phyloP scores from a whole-genome alignment of 1,140 invertebrate genomes.

The Eumeta japonica region DNA sequence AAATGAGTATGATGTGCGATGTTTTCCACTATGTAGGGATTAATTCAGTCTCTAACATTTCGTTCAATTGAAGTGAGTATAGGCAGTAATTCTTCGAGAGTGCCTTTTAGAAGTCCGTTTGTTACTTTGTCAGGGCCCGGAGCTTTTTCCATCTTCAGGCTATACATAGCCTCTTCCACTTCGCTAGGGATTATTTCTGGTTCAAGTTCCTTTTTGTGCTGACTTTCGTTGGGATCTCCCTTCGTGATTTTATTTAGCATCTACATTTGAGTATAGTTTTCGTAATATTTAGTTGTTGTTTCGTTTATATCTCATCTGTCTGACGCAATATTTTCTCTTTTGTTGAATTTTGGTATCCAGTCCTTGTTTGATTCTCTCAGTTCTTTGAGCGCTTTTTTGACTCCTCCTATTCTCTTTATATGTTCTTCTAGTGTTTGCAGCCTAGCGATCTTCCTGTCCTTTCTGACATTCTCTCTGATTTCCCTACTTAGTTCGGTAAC shows the following conservation, averaged over 20 bases:
- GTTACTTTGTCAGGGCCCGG: conserved; percentile 12
- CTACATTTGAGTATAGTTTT: too few species aligned
- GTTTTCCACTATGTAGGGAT: conserved; percentile 1
- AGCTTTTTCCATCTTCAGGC: conserved; percentile 10
- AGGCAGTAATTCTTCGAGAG: not conserved
- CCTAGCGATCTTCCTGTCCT: conserved; percentile 10
- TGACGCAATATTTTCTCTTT: not conserved
- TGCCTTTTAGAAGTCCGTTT: conserved; percentile 9
- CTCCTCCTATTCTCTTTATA: conserved; percentile 13
- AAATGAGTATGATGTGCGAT: too few species aligned
- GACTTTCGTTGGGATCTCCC: too few species aligned
- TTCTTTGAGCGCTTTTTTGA: conserved; percentile 14
- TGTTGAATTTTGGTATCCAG: conserved; percentile 16
- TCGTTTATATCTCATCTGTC: too few species aligned
- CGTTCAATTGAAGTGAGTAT: not conserved
- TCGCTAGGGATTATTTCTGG: not conserved
- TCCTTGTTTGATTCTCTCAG: conserved; percentile 12
- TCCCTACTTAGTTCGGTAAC: too few species aligned
- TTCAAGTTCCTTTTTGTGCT: too few species aligned
- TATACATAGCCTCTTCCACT: conserved; percentile 2
- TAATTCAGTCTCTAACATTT: not conserved
- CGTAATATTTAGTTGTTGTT: too few species aligned
- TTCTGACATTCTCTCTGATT: conserved; percentile 17
- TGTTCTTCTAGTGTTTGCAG: conserved; percentile 10
- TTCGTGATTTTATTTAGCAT: too few species aligned